Evolutionary conservation across 2,113 vertebrate genomes (phyloP).

Genomic region (Excalfactoria chinensis): DNA sequence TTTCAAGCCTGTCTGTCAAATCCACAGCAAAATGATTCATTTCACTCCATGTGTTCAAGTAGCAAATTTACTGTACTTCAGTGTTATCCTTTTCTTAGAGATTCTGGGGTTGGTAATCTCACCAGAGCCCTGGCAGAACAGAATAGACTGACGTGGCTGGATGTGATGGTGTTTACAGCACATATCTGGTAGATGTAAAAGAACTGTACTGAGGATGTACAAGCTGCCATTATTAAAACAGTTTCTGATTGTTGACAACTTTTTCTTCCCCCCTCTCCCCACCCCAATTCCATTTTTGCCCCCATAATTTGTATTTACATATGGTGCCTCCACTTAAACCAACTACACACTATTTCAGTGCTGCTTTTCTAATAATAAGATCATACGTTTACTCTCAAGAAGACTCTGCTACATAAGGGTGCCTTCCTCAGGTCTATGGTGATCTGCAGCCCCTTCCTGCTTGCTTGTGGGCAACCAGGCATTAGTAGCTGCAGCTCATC

Average conservation of each 20-base stretch:
- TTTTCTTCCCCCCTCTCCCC: too few species aligned
- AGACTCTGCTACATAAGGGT: fast-evolving
- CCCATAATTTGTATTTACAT: neutral
- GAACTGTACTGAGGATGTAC: neutral
- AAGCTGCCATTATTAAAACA: neutral
- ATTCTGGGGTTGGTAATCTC: neutral
- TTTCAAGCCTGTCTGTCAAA: neutral
- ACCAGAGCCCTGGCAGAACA: neutral
- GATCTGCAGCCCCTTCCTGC: neutral
- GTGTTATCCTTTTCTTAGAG: neutral
- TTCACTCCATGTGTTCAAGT: neutral
- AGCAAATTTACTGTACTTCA: neutral
- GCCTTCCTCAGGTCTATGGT: neutral
- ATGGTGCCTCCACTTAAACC: neutral
- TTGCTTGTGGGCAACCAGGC: neutral
- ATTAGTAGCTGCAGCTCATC: fast-evolving
- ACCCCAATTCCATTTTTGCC: neutral
- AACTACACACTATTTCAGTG: neutral
- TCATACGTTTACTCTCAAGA: neutral
- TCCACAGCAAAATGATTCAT: neutral
- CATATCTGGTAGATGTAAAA: fast-evolving
- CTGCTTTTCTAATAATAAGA: neutral
- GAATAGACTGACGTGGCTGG: neutral
- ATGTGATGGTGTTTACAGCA: neutral
- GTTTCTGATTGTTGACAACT: neutral